Evolutionary conservation across 2,113 vertebrate species (phyloP), one percentile per base, ranked within the genome.

Genomic region (Candoia aspera): DNA sequence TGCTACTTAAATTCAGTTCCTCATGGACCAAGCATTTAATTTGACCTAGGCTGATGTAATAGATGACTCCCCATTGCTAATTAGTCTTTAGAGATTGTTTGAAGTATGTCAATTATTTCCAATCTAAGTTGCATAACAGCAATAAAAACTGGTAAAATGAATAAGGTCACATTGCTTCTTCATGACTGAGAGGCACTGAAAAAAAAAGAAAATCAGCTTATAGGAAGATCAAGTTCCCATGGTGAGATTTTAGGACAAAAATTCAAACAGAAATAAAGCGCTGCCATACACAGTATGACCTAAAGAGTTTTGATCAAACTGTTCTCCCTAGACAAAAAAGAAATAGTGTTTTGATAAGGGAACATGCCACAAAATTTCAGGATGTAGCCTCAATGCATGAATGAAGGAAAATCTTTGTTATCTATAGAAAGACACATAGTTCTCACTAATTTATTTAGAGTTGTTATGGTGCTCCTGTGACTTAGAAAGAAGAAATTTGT

Each of bases 31-130:
- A 92, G 17, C 91, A 95, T 96, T 94, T 97, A 96, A 97, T 94
- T 96, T 95, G 97, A 96, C 84, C 92, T 91, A 97, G 86, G 89
- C 89, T 93, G 91, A 62, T 57, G 92, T 55, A 79, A 92, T 95
- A 90, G 94, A 94, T 87, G 89, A 94, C 95, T 97, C 95, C 95
- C 88, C 94, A 93, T 91, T 94, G 92, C 95, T 98, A 97, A 98
- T 97, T 97, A 95, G 93, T 96, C 96, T 95, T 95, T 86, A 85
- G 96, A 97, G 96, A 97, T 73, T 79, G 26, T 93, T 96, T 89
- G 84, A 95, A 89, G 90, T 91, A 94, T 92, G 95, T 84, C 92
- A 96, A 96, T 96, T 97, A 97, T 93, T 90, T 95, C 53, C 90
- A 91, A 37, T 59, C 54, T 46, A 93, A 93, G 79, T 33, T 90